A percentile compares a stretch with the other conserved stretches of the same genome.
These are phyloP conservation scores for Lacanobia wlatinum DNA, from an alignment of 2,888 invertebrate species.

Conservation along the genomic window DNA sequence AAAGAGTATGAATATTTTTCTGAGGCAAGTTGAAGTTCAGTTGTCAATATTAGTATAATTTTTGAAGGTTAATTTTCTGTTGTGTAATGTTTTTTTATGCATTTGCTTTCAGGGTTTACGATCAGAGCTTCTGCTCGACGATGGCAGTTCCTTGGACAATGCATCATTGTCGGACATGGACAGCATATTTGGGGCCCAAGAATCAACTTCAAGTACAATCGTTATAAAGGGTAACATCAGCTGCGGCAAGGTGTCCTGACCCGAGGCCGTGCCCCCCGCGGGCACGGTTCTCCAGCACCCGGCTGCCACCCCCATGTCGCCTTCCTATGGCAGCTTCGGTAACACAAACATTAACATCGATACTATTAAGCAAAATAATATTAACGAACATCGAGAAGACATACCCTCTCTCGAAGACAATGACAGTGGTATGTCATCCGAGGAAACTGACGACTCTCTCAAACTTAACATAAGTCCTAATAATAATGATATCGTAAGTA, in stretches of 20 bases:
- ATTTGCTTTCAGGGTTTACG: slow-evolving; percentile 81
- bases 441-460: slow-evolving; percentile 85
- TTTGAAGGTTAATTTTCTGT: neutral
- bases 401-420: slow-evolving; percentile 68
- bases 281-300: slow-evolving; percentile 79
- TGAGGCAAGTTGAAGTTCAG: slow-evolving; percentile 74
- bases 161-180: slow-evolving; percentile 82
- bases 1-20: slow-evolving; percentile 87
- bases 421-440: slow-evolving; percentile 88
- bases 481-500: slow-evolving; percentile 73
- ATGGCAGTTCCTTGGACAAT: slow-evolving; percentile 81
- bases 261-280: slow-evolving; percentile 86
- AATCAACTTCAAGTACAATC: slow-evolving; percentile 78
- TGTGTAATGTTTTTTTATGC: neutral
- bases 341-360: slow-evolving; percentile 76
- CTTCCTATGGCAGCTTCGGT: slow-evolving; percentile 84
- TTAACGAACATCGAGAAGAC: slow-evolving; percentile 65
- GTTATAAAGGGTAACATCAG: slow-evolving; percentile 83
- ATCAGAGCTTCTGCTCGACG: slow-evolving; percentile 84
- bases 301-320: slow-evolving; percentile 70
- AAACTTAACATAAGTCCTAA: slow-evolving; percentile 77
- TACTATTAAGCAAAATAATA: slow-evolving; percentile 66
- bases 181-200: slow-evolving; percentile 81
- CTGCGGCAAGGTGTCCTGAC: slow-evolving; percentile 84
- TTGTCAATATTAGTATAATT: neutral